phyloP scores from a whole-genome alignment of 2,888 invertebrate species.

The Netelia inedita region DNA sequence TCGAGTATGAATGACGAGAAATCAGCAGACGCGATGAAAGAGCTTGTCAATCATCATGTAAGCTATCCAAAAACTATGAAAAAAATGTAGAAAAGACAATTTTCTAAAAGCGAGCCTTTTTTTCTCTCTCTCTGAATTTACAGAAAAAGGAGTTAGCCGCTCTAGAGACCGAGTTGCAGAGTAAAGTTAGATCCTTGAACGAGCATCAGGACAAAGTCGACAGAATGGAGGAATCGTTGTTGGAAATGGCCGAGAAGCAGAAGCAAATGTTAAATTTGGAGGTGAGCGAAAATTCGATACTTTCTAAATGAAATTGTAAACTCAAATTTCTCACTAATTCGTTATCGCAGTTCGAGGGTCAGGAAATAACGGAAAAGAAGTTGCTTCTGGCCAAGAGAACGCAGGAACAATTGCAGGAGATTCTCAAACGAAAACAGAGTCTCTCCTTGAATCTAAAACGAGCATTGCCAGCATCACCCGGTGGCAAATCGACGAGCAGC shows the following conservation, averaged over 20 bases:
- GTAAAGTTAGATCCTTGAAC: constrained; percentile 88
- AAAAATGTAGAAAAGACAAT: too few species aligned
- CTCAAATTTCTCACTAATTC: constrained; percentile 8
- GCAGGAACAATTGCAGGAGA: constrained; percentile 86
- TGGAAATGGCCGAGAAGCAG: constrained; percentile 89
- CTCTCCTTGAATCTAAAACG: constrained; percentile 90
- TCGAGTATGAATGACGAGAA: constrained; percentile 86
- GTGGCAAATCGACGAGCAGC: constrained; percentile 74
- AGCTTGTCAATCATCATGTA: constrained; percentile 91
- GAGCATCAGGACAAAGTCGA: constrained; percentile 89
- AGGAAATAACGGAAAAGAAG: constrained; percentile 83
- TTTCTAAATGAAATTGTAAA: constrained; percentile 8
- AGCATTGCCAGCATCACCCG: constrained; percentile 85
- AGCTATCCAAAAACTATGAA: constrained; percentile 79
- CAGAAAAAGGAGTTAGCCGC: constrained; percentile 91
- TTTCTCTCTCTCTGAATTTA: constrained; percentile 57
- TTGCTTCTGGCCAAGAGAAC: constrained; percentile 85
- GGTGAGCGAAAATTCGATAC: constrained; percentile 72
- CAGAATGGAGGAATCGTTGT: constrained; percentile 89
- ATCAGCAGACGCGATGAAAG: constrained; percentile 88
- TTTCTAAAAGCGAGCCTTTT: background rate
- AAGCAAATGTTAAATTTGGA: constrained; percentile 80
- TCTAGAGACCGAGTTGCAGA: constrained; percentile 89
- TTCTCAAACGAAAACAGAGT: constrained; percentile 87
- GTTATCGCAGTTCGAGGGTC: constrained; percentile 76